phyloP scores from a whole-genome alignment of 2,113 vertebrate species.

The Siphamia tubifer region DNA sequence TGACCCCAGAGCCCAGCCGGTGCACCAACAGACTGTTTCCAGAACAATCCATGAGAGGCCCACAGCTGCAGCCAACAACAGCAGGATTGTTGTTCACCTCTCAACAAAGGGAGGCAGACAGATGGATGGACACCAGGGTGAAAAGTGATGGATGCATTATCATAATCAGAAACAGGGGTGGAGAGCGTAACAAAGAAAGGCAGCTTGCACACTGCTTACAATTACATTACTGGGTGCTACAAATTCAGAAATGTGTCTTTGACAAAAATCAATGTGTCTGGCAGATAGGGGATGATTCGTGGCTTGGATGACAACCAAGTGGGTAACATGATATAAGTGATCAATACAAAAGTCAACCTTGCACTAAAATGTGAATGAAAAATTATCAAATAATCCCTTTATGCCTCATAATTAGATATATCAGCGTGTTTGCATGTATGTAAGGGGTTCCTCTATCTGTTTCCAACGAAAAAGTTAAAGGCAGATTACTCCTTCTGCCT shows the following conservation, averaged over 20 bases:
- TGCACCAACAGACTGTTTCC: slow-evolving; percentile 56
- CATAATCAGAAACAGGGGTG: slow-evolving; percentile 1
- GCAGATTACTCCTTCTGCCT: no score
- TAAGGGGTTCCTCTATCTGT: no score
- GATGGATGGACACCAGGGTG: slow-evolving; percentile 12
- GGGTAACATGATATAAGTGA: slow-evolving; percentile 3
- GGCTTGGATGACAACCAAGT: slow-evolving; percentile 9
- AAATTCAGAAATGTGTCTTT: slow-evolving; percentile 2
- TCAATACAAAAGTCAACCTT: slow-evolving; percentile 24
- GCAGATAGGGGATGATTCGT: slow-evolving; percentile 8
- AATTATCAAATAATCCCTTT: neutral
- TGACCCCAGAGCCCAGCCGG: slow-evolving; percentile 55
- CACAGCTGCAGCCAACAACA: slow-evolving; percentile 54
- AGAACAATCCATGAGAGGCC: slow-evolving; percentile 68
- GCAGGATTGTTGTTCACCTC: slow-evolving; percentile 53
- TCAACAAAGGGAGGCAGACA: slow-evolving; percentile 51
- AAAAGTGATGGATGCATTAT: slow-evolving; percentile 27
- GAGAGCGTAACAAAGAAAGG: neutral
- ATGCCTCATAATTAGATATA: no score
- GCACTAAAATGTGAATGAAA: neutral
- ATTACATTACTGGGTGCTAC: neutral
- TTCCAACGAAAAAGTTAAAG: no score
- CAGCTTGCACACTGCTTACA: neutral
- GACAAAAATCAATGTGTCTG: slow-evolving; percentile 20
- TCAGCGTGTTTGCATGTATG: no score